Conservation (phyloP, 23 tunicate species). For the Pegea sp. region DNA sequence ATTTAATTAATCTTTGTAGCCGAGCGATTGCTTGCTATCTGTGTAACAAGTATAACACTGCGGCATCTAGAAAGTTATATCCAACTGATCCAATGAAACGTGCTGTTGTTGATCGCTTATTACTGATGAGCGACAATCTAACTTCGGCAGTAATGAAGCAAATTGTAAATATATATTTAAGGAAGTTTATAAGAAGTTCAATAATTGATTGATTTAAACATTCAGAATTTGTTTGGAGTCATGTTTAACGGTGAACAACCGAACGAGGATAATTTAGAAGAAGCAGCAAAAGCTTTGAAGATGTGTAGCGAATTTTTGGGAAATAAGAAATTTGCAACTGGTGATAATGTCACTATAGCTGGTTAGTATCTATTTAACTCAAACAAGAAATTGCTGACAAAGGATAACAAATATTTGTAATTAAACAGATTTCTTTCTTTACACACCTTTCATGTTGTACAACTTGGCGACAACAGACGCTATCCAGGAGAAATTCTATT, state of each 20-base stretch:
- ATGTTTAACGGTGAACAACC: background rate
- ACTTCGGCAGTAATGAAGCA: background rate
- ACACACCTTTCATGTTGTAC: background rate
- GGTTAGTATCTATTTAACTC: background rate
- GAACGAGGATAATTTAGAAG: background rate
- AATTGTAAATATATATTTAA: background rate
- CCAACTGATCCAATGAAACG: background rate
- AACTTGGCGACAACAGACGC: background rate
- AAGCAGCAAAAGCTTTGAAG: background rate
- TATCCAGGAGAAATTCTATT: background rate
- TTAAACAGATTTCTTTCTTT: background rate
- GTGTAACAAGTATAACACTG: conserved; percentile 2
- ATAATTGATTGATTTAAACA: no score
- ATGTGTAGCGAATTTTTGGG: background rate
- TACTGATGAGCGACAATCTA: background rate
- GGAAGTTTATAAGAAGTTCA: no score
- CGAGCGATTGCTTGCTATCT: conserved; percentile 13
- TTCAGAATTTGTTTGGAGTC: background rate
- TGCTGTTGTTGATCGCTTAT: background rate
- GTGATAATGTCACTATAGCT: background rate
- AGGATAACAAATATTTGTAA: background rate
- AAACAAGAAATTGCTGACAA: background rate
- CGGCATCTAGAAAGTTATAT: background rate
- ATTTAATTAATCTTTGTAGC: background rate
- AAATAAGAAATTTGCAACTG: background rate